These are phyloP conservation scores for Drosophila yakuba DNA, from an alignment of 1,140 invertebrate species.

Conservation along the genomic window DNA sequence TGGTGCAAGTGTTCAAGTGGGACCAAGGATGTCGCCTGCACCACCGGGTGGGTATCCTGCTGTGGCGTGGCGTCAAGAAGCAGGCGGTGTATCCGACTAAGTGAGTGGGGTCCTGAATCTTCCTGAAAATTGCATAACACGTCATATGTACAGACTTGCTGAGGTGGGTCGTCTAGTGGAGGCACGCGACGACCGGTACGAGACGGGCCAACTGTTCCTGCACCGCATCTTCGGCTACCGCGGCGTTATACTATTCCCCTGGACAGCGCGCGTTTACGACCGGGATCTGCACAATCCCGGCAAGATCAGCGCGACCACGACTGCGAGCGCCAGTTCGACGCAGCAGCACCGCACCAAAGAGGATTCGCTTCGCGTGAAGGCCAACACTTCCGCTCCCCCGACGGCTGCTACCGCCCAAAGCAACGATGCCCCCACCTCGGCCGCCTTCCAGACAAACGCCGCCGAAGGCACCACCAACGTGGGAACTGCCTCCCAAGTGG, in stretches of 20 bases:
- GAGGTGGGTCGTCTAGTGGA: slow-evolving; percentile 89
- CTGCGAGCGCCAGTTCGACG: slow-evolving; percentile 62
- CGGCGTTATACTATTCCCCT: slow-evolving; percentile 97
- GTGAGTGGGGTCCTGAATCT: slow-evolving; percentile 43
- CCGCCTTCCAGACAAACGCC: slow-evolving; percentile 13
- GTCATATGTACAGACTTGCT: slow-evolving; percentile 85
- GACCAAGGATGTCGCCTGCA: slow-evolving; percentile 63
- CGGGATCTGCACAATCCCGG: slow-evolving; percentile 89
- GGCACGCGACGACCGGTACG: slow-evolving; percentile 96
- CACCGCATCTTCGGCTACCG: slow-evolving; percentile 98
- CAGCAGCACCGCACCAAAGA: slow-evolving; percentile 67
- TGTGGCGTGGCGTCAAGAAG: slow-evolving; percentile 61
- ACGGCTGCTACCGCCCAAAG: slow-evolving; percentile 5
- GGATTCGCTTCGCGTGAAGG: slow-evolving; percentile 71
- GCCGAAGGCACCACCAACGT: slow-evolving; percentile 32
- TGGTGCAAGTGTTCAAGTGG: slow-evolving; percentile 69
- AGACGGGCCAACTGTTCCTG: slow-evolving; percentile 97
- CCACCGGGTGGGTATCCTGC: slow-evolving; percentile 54
- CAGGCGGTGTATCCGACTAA: slow-evolving; percentile 64
- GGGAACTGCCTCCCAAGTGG: slow-evolving; percentile 43
- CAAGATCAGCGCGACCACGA: slow-evolving; percentile 75
- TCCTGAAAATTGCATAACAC: slow-evolving; percentile 32
- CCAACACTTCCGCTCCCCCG: slow-evolving; percentile 71
- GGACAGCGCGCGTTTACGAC: slow-evolving; percentile 97
- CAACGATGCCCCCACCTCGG: slow-evolving; percentile 10